Evolutionary conservation across 1,140 invertebrate genomes (phyloP).

Genomic region (Zaprionus nigranus): DNA sequence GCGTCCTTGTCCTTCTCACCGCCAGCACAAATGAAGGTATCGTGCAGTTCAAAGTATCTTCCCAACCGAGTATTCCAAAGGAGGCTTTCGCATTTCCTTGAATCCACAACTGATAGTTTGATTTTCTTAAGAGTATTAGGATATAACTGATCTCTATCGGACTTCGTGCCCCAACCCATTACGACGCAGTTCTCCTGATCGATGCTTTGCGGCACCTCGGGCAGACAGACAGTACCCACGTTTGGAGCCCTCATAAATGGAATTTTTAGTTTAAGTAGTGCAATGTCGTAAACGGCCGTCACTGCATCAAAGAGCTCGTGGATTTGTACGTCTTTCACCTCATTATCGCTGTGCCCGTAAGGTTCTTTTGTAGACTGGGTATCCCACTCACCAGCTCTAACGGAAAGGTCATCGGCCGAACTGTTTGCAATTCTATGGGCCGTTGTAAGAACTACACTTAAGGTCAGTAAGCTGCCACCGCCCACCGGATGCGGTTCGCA

Average conservation of each 20-base stretch:
- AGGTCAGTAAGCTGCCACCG: conserved; percentile 88
- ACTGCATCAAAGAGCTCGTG: background rate
- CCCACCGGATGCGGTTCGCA: conserved; percentile 85
- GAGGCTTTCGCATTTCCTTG: background rate
- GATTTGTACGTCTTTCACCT: background rate
- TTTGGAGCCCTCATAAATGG: background rate
- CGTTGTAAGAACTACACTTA: conserved; percentile 87
- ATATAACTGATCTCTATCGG: background rate
- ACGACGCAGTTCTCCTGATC: background rate
- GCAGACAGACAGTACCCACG: background rate
- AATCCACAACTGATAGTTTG: background rate
- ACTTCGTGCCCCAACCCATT: background rate
- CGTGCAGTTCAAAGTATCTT: background rate
- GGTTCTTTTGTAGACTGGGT: background rate
- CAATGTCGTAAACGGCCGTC: background rate
- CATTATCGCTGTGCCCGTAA: background rate
- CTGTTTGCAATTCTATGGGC: conserved; percentile 87
- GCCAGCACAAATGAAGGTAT: background rate
- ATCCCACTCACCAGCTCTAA: background rate
- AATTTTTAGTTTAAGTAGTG: background rate
- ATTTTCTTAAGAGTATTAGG: background rate
- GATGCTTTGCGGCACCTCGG: background rate
- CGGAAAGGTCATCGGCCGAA: conserved; percentile 36
- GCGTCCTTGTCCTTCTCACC: background rate
- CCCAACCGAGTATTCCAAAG: background rate